These are phyloP conservation scores for Sinosuthora webbiana DNA, from an alignment of 2,113 vertebrate genomes.

Conservation along the genomic window DNA sequence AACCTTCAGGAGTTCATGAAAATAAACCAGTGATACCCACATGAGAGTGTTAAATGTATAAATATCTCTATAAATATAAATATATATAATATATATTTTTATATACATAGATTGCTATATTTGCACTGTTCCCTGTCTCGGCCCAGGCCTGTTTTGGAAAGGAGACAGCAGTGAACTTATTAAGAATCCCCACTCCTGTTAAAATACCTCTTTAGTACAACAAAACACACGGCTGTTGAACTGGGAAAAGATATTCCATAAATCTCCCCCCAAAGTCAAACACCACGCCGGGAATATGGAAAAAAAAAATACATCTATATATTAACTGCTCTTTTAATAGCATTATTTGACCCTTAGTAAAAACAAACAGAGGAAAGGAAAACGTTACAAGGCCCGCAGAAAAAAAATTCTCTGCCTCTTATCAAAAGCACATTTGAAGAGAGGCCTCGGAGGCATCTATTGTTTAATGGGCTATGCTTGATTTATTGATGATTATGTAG, in stretches of 20 bases:
- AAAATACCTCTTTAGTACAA: slow-evolving; percentile 56
- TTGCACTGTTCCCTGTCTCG: background rate
- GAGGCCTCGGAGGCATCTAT: slow-evolving; percentile 54
- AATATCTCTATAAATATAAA: background rate
- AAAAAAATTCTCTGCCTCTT: slow-evolving; percentile 51
- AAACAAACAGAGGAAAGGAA: slow-evolving; percentile 67
- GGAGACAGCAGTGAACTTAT: slow-evolving; percentile 29
- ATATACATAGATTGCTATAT: background rate
- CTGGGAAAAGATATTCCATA: slow-evolving; percentile 67
- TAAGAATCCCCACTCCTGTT: slow-evolving; percentile 52
- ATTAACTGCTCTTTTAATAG: slow-evolving; percentile 66
- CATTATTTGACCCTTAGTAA: slow-evolving; percentile 65
- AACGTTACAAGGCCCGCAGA: slow-evolving; percentile 32
- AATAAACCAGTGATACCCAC: background rate
- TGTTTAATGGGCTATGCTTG: slow-evolving; percentile 54
- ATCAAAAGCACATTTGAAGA: slow-evolving; percentile 68
- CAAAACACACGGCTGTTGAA: slow-evolving; percentile 57
- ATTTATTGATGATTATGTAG: slow-evolving; percentile 62
- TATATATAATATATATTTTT: background rate
- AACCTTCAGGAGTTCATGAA: background rate
- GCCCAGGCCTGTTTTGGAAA: slow-evolving; percentile 42
- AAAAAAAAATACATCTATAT: slow-evolving; percentile 55
- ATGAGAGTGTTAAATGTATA: background rate
- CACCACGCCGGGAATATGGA: slow-evolving; percentile 54
- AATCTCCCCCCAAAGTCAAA: slow-evolving; percentile 64